phyloP scores from a whole-genome alignment of 1,140 invertebrate species.

The Lethrus apterus region DNA sequence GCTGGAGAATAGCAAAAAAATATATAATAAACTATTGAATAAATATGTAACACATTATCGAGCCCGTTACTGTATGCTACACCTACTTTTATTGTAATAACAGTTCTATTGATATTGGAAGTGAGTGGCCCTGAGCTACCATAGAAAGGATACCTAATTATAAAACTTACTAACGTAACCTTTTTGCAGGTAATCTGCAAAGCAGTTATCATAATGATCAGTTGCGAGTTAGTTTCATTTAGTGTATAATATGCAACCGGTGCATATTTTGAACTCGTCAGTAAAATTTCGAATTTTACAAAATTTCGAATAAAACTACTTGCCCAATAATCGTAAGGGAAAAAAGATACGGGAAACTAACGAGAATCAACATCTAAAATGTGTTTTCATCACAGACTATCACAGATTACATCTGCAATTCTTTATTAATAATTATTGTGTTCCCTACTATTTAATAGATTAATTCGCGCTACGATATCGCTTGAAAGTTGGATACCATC shows the following conservation, averaged over 20 bases:
- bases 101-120: conserved; percentile 37
- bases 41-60: conserved; percentile 7
- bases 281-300: no score
- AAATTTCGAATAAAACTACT: no score
- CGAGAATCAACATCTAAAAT: conserved; percentile 2
- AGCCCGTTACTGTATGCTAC: conserved; percentile 8
- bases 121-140: conserved; percentile 43
- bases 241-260: no score
- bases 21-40: not conserved
- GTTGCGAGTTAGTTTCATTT: no score
- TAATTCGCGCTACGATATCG: conserved; percentile 13
- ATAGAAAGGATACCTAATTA: conserved; percentile 19
- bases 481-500: conserved; percentile 22
- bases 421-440: conserved; percentile 17
- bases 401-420: conserved; percentile 41
- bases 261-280: no score
- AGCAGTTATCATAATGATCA: no score
- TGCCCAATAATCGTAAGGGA: no score
- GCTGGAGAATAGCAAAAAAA: not conserved
- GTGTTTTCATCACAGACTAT: conserved; percentile 38
- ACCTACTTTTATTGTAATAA: conserved; percentile 5
- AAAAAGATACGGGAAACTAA: no score
- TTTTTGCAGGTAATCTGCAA: conserved; percentile 10
- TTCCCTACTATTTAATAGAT: conserved; percentile 17
- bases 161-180: conserved; percentile 6